These are phyloP conservation scores for Silurus meridionalis DNA, from an alignment of 2,113 vertebrate species.

Conservation along the genomic window DNA sequence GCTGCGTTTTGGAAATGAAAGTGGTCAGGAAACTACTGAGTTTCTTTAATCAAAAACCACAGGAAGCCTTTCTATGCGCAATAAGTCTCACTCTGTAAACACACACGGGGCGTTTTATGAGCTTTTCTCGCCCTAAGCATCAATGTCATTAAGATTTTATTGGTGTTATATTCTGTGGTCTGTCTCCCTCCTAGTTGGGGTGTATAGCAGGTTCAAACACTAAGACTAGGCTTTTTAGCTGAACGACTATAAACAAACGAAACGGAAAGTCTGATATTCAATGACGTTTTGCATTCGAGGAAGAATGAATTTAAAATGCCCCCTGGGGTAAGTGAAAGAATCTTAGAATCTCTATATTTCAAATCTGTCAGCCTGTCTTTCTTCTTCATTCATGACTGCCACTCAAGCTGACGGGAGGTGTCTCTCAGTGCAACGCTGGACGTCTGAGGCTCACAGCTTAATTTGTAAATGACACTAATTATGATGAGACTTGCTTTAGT, in stretches of 20 bases:
- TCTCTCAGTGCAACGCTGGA: background rate
- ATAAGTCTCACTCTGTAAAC: slow-evolving; percentile 22
- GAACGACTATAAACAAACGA: background rate
- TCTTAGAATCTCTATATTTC: background rate
- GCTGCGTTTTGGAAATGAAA: slow-evolving; percentile 20
- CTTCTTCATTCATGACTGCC: background rate
- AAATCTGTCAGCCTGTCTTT: background rate
- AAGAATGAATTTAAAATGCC: background rate
- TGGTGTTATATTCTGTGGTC: slow-evolving; percentile 27
- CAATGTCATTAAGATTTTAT: slow-evolving; percentile 43
- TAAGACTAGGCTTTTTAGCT: background rate
- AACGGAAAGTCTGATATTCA: background rate
- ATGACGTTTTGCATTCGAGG: background rate
- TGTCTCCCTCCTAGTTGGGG: background rate
- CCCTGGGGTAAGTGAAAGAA: background rate
- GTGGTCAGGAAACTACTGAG: background rate
- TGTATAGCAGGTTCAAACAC: background rate
- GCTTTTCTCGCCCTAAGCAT: slow-evolving; percentile 34
- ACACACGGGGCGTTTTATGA: slow-evolving; percentile 39
- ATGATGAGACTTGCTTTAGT: background rate
- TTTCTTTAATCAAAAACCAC: slow-evolving; percentile 26
- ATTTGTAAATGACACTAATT: background rate
- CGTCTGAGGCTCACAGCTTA: background rate
- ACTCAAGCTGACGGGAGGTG: background rate
- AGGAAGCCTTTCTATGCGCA: slow-evolving; percentile 22